Evolutionary conservation across 2,113 vertebrate genomes (phyloP).

Genomic region (Australoheros scitulus): DNA sequence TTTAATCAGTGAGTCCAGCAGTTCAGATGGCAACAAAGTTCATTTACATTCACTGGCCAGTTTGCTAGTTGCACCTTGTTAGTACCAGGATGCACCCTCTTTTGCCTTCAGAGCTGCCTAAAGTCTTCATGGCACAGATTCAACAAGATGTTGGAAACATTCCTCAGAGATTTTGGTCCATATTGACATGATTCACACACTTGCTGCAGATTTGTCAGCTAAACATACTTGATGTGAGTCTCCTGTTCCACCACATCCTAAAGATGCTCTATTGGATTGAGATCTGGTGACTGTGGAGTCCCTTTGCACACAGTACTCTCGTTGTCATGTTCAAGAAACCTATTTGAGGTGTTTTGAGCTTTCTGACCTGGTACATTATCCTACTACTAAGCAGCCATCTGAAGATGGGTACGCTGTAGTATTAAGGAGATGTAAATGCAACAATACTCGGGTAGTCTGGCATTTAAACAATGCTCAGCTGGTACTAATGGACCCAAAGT

Average conservation of each 20-base stretch:
- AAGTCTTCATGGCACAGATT: neutral
- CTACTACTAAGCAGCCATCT: too few species aligned
- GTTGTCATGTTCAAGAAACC: too few species aligned
- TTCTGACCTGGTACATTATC: too few species aligned
- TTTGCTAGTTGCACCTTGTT: neutral
- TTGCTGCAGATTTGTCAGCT: neutral
- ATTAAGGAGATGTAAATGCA: neutral
- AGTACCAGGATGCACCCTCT: neutral
- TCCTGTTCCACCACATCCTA: neutral
- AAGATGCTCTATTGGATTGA: neutral
- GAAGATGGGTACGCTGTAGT: too few species aligned
- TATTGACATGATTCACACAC: neutral
- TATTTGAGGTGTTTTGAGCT: too few species aligned
- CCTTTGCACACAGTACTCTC: neutral
- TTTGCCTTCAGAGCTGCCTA: rapidly evolving
- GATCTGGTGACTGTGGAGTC: neutral
- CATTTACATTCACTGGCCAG: neutral
- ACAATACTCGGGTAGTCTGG: neutral
- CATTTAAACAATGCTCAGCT: neutral
- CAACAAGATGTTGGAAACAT: neutral
- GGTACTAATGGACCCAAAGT: neutral
- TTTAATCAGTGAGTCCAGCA: neutral
- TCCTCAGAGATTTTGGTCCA: neutral
- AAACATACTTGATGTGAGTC: neutral
- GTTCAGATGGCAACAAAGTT: neutral